phyloP scores from a whole-genome alignment of 2,888 invertebrate genomes.

The Thereva unica region DNA sequence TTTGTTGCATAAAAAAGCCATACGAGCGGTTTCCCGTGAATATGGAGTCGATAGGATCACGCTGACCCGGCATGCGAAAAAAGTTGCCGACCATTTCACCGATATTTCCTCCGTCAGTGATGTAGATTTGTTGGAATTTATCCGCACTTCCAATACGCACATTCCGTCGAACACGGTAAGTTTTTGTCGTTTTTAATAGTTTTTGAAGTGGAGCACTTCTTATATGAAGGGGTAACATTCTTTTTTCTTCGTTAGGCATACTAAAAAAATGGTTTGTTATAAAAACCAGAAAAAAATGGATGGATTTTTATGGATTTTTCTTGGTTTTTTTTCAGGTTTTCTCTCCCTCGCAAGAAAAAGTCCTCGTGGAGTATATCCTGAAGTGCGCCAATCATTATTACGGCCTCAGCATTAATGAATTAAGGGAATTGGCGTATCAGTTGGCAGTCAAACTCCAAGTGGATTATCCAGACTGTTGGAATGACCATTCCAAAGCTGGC shows the following conservation, averaged over 20 bases:
- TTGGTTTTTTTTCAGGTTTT: too few relatives aligned
- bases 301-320: too few relatives aligned
- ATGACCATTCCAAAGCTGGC: background rate
- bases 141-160: background rate
- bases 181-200: background rate
- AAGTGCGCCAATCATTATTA: too few relatives aligned
- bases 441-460: background rate
- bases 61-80: background rate
- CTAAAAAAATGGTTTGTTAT: too few relatives aligned
- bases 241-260: too few relatives aligned
- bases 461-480: background rate
- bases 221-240: too few relatives aligned
- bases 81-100: background rate
- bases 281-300: too few relatives aligned
- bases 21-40: background rate
- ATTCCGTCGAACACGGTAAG: background rate
- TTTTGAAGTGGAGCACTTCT: too few relatives aligned
- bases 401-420: background rate
- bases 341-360: too few relatives aligned
- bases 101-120: background rate
- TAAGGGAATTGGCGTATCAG: background rate
- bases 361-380: too few relatives aligned
- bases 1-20: background rate
- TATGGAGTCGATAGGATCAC: background rate
- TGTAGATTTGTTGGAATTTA: background rate